These are phyloP conservation scores for Dicaeum eximium DNA, from an alignment of 2,113 vertebrate genomes.

Conservation along the genomic window DNA sequence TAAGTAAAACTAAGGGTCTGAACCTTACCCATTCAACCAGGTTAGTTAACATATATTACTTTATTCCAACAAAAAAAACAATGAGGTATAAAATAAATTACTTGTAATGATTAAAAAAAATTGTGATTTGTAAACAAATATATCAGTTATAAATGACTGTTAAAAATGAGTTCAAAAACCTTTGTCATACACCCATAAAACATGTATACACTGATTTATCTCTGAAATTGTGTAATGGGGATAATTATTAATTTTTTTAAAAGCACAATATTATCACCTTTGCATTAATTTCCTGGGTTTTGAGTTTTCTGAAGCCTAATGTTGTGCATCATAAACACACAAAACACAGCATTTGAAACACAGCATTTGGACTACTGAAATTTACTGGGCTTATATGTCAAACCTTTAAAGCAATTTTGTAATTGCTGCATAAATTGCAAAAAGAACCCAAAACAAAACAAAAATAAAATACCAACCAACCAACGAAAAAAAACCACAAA, in stretches of 20 bases:
- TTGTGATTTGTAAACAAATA: not conserved
- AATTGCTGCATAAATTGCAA: not conserved
- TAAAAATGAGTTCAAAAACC: not conserved
- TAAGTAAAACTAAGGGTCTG: not conserved
- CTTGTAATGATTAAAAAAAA: not conserved
- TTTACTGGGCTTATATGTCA: not conserved
- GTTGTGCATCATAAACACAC: not conserved
- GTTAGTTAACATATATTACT: not conserved
- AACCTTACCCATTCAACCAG: not conserved
- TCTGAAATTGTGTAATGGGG: not conserved
- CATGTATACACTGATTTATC: not conserved
- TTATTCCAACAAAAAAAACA: not conserved
- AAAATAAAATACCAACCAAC: not conserved
- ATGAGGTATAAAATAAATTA: not conserved
- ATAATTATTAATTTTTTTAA: not conserved
- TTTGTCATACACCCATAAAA: not conserved
- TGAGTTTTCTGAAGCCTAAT: not conserved
- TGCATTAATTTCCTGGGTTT: not conserved
- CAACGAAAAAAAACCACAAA: not conserved
- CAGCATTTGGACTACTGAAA: not conserved
- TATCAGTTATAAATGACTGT: not conserved
- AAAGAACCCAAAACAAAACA: not conserved
- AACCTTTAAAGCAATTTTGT: not conserved
- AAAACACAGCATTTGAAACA: not conserved
- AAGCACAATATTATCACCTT: not conserved